A percentile compares a stretch with the other conserved stretches of the same genome.
Evolutionary conservation across 1,140 invertebrate species (phyloP).

Genomic region (Megalonaias nervosa): DNA sequence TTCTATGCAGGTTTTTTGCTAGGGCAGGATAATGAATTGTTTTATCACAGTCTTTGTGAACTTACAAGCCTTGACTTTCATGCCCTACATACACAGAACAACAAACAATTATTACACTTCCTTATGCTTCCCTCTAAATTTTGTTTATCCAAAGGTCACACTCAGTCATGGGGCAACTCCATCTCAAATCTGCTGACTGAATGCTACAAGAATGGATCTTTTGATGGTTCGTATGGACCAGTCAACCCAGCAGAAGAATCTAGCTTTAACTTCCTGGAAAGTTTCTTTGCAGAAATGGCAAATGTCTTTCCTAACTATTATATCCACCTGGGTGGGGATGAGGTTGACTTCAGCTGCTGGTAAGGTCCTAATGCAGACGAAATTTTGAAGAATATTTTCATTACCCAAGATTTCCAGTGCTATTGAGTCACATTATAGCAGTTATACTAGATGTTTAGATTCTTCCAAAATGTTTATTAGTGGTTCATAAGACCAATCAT

Average conservation of each 20-base stretch:
- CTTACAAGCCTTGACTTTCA: background rate
- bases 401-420: too few relatives aligned
- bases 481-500: too few relatives aligned
- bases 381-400: conserved; percentile 2
- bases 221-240: conserved; percentile 78
- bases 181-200: conserved; percentile 81
- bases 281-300: conserved; percentile 63
- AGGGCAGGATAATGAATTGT: background rate
- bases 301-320: conserved; percentile 69
- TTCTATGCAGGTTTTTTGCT: background rate
- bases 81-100: too few relatives aligned
- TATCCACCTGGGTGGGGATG: conserved; percentile 84
- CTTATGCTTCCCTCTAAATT: conserved; percentile 30
- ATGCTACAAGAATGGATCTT: conserved; percentile 75
- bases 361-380: conserved; percentile 72
- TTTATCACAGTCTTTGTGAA: conserved; percentile 16
- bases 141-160: conserved; percentile 78
- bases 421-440: too few relatives aligned
- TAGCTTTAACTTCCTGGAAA: conserved; percentile 60
- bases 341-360: conserved; percentile 92
- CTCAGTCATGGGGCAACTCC: conserved; percentile 85
- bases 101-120: conserved; percentile 7
- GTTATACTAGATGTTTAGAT: too few relatives aligned
- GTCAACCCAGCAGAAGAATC: conserved; percentile 62
- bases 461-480: too few relatives aligned